A percentile compares a stretch with the other conserved stretches of the same genome.
Conservation (phyloP, 2,888 invertebrate species). For the Myopa tessellatipennis region DNA sequence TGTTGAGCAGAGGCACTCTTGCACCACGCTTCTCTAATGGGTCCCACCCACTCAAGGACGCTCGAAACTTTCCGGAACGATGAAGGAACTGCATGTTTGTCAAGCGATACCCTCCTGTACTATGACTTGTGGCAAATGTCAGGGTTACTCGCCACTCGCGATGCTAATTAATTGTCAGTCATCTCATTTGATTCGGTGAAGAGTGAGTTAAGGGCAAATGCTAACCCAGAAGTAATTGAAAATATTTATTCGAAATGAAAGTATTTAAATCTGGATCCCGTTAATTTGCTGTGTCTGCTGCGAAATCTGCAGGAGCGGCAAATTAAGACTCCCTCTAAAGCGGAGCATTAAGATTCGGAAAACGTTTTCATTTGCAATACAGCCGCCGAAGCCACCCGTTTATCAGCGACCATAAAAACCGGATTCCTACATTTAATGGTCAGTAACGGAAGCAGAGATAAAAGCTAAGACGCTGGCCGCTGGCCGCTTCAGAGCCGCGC, state of each 20-base stretch:
- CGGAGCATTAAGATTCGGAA: constrained; percentile 11
- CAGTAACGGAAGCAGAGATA: constrained; percentile 22
- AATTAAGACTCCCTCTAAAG: not conserved
- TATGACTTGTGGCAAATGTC: constrained; percentile 19
- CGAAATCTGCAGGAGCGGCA: too few species aligned
- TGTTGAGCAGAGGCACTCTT: not conserved
- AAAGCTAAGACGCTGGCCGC: constrained; percentile 6
- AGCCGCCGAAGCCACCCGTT: not conserved
- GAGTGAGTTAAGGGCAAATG: too few species aligned
- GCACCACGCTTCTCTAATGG: not conserved
- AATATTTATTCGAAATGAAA: too few species aligned
- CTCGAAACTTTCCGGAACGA: not conserved
- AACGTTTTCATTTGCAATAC: constrained; percentile 19
- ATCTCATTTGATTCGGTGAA: too few species aligned
- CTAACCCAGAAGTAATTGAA: too few species aligned
- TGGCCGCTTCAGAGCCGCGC: not conserved
- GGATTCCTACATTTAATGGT: not conserved
- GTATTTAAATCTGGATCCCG: too few species aligned
- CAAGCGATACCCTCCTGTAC: not conserved
- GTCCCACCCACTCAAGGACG: constrained; percentile 2
- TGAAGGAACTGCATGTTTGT: not conserved
- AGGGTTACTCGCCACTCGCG: constrained; percentile 15
- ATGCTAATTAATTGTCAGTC: constrained; percentile 20
- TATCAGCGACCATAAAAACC: constrained; percentile 25
- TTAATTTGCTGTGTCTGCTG: too few species aligned